A percentile compares a stretch with the other conserved stretches of the same genome.
phyloP scores from a whole-genome alignment of 1,140 invertebrate species.

The Limonius californicus region DNA sequence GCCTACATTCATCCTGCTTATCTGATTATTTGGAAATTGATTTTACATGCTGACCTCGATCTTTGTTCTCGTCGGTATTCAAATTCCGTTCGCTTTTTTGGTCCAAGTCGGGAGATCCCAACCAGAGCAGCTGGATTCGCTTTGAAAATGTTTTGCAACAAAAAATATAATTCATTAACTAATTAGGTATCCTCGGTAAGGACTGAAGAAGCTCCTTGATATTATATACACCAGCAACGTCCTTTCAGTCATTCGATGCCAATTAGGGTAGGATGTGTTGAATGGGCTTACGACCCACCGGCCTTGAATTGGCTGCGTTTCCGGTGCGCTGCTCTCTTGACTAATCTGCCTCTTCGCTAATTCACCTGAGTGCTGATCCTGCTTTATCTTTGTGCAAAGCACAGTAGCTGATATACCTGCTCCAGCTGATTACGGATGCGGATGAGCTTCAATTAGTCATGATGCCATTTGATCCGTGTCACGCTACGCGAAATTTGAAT shows the following conservation, averaged over 20 bases:
- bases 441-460: slow-evolving; percentile 44
- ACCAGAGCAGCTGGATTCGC: too few species aligned
- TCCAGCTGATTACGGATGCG: slow-evolving; percentile 35
- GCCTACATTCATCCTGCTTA: slow-evolving; percentile 32
- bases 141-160: too few species aligned
- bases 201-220: slow-evolving; percentile 3
- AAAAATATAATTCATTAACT: slow-evolving; percentile 7
- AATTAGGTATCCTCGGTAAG: neutral
- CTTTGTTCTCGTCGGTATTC: neutral
- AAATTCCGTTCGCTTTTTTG: too few species aligned
- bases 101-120: too few species aligned
- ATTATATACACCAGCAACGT: neutral
- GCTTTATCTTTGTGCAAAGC: slow-evolving; percentile 45
- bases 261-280: slow-evolving; percentile 36
- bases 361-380: slow-evolving; percentile 44
- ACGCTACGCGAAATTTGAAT: slow-evolving; percentile 28
- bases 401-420: slow-evolving; percentile 39
- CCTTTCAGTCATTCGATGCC: slow-evolving; percentile 23
- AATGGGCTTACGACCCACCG: slow-evolving; percentile 35
- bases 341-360: slow-evolving; percentile 42
- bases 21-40: slow-evolving; percentile 40
- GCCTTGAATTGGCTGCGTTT: slow-evolving; percentile 35
- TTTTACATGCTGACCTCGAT: slow-evolving; percentile 43
- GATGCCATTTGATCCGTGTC: slow-evolving; percentile 30
- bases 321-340: slow-evolving; percentile 41